These are phyloP conservation scores for Meteorus sp. DNA, from an alignment of 1,140 invertebrate genomes.

Conservation along the genomic window DNA sequence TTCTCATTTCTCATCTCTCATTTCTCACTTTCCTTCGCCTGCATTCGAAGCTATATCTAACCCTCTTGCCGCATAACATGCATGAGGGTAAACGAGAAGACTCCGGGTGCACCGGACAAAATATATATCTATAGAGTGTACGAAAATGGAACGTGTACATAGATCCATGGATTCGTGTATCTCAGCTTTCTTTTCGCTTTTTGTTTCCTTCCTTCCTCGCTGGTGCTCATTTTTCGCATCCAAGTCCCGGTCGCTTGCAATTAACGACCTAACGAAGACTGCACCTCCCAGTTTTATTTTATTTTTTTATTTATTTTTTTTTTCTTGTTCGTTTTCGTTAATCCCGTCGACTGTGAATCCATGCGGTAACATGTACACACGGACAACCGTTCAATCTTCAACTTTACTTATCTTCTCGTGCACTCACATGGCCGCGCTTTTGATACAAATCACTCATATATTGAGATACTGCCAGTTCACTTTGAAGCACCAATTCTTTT, in stretches of 20 bases:
- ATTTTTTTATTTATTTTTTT: conserved; percentile 11
- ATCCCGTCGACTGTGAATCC: no score
- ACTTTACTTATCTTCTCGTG: no score
- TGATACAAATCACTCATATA: no score
- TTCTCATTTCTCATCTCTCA: no score
- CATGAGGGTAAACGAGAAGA: not conserved
- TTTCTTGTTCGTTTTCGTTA: conserved; percentile 4
- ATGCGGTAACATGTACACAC: no score
- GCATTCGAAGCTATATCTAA: no score
- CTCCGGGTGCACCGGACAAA: not conserved
- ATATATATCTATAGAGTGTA: no score
- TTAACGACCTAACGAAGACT: conserved; percentile 24
- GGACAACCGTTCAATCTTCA: no score
- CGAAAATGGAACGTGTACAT: not conserved
- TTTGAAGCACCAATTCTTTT: no score
- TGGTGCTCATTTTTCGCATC: conserved; percentile 10
- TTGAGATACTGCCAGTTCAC: no score
- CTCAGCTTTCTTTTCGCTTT: conserved; percentile 2
- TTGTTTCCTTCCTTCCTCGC: conserved; percentile 15
- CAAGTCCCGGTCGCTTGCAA: conserved; percentile 16
- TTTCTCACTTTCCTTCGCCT: no score
- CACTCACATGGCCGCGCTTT: no score
- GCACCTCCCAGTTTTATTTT: conserved; percentile 11
- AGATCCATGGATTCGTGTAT: not conserved
- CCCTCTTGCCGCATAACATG: not conserved